These are phyloP conservation scores for Blera fallax DNA, from an alignment of 2,888 invertebrate genomes.

Conservation along the genomic window DNA sequence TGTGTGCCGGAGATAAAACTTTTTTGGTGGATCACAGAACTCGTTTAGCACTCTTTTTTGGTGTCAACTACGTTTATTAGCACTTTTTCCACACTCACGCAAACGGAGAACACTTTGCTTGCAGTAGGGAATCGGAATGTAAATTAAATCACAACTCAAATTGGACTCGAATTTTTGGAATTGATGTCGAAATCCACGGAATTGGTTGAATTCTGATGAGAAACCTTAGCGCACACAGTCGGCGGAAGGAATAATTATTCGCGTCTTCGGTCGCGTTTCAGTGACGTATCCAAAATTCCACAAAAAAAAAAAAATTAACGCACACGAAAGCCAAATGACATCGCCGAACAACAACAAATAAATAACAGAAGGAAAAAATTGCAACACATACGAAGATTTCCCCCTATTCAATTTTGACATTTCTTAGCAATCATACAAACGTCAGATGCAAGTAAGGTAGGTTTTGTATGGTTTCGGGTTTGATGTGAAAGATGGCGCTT, in stretches of 20 bases:
- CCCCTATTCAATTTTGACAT: neutral
- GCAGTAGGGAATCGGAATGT: slow-evolving; percentile 15
- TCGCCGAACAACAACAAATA: slow-evolving; percentile 41
- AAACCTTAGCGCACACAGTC: neutral
- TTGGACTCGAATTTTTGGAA: neutral
- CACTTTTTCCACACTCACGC: slow-evolving; percentile 44
- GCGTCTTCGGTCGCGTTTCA: slow-evolving; percentile 26
- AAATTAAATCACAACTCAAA: slow-evolving; percentile 29
- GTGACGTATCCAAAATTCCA: slow-evolving; percentile 65
- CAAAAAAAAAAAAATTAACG: slow-evolving; percentile 38
- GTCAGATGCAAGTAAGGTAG: slow-evolving; percentile 1
- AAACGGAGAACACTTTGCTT: neutral
- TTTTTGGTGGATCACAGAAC: slow-evolving; percentile 54
- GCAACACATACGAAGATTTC: slow-evolving; percentile 18
- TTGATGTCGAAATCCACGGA: slow-evolving; percentile 3
- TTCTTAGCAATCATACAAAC: neutral
- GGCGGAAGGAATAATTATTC: slow-evolving; percentile 29
- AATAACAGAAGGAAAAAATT: slow-evolving; percentile 30
- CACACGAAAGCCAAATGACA: slow-evolving; percentile 44
- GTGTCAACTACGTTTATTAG: slow-evolving; percentile 17
- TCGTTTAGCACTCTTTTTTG: slow-evolving; percentile 47
- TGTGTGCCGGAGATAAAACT: neutral
- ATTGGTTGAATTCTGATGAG: neutral
- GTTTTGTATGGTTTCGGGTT: rapidly evolving
- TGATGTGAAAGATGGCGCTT: slow-evolving; percentile 2